These are phyloP conservation scores for Etia nguti DNA, from an alignment of 2,113 vertebrate species.

Conservation along the genomic window DNA sequence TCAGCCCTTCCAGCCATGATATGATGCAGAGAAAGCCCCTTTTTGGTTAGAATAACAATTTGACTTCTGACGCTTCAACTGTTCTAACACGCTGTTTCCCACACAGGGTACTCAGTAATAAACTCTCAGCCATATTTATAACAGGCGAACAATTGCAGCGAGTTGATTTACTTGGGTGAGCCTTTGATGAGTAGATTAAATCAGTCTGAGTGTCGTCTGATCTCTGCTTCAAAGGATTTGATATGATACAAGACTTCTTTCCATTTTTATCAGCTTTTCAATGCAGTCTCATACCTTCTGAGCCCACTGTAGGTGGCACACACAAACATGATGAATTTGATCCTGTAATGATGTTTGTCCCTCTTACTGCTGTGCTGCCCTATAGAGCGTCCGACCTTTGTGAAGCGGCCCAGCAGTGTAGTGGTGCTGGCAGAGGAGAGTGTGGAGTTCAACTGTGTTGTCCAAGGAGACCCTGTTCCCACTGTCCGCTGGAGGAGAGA, in stretches of 20 bases:
- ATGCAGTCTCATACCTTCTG: background rate
- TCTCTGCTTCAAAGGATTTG: background rate
- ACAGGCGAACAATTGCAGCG: background rate
- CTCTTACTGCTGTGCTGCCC: background rate
- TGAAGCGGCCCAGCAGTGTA: constrained; percentile 86
- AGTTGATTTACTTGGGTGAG: background rate
- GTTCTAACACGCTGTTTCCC: background rate
- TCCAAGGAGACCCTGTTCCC: constrained; percentile 88
- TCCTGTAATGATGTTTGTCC: background rate
- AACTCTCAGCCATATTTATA: background rate
- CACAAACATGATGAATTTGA: background rate
- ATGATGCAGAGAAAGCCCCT: background rate
- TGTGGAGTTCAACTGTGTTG: constrained; percentile 87
- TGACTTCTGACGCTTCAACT: background rate
- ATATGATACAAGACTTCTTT: background rate
- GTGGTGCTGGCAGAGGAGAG: constrained; percentile 88
- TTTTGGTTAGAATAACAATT: background rate
- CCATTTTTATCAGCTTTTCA: background rate
- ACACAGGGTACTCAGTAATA: background rate
- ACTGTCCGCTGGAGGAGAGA: constrained; percentile 93
- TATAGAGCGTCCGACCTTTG: constrained; percentile 83
- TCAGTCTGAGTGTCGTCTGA: background rate
- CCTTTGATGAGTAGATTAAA: background rate
- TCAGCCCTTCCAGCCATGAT: background rate
- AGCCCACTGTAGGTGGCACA: background rate